Evolutionary conservation across 2,888 invertebrate genomes (phyloP).

Genomic region (Neria commutata): DNA sequence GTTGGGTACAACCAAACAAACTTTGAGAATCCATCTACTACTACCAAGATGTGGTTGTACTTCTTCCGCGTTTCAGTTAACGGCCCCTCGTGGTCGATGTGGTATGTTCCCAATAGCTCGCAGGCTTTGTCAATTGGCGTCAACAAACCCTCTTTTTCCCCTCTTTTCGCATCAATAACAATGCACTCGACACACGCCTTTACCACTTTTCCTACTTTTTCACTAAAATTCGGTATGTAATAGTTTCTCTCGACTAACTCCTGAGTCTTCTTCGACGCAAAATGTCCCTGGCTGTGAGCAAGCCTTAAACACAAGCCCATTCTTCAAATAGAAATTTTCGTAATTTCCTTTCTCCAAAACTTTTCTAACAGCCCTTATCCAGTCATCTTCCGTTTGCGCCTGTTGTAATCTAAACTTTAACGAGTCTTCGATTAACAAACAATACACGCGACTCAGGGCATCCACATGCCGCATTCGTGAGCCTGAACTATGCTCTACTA

Average conservation of each 20-base stretch:
- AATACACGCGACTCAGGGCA: slow-evolving; percentile 21
- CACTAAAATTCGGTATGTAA: background rate
- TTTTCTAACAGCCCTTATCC: background rate
- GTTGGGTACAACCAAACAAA: no score
- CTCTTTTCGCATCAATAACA: no score
- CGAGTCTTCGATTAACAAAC: background rate
- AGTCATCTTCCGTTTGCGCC: background rate
- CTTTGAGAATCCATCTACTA: no score
- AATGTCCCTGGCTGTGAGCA: background rate
- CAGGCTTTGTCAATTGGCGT: no score
- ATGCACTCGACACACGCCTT: no score
- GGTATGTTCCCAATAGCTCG: no score
- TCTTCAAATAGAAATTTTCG: background rate
- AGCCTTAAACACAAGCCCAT: background rate
- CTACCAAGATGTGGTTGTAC: no score
- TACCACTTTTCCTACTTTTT: no score
- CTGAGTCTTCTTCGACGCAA: background rate
- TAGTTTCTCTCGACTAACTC: no score
- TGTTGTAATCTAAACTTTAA: background rate
- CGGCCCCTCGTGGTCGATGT: no score
- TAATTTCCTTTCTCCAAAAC: background rate
- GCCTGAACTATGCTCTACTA: slow-evolving; percentile 1
- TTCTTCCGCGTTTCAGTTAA: no score
- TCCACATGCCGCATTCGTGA: slow-evolving; percentile 28
- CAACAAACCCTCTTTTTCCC: no score